Evolutionary conservation across 2,113 vertebrate species (phyloP), one percentile per base, ranked within the genome.

Genomic region (Mormyrus lacerda): DNA sequence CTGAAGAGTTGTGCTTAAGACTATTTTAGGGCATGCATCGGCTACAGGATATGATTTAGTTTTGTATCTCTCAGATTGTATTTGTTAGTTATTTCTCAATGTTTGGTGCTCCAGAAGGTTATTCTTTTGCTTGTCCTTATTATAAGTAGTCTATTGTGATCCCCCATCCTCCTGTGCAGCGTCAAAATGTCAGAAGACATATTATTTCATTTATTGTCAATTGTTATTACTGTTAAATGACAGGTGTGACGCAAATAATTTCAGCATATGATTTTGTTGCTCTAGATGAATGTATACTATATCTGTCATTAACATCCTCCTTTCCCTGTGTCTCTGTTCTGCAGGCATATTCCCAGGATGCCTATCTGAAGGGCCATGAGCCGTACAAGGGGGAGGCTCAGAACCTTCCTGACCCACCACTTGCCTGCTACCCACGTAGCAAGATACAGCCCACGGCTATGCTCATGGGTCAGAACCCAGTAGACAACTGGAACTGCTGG

Each of bases 321-420:
- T 0, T 8, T 0, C 91, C 51, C 90, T 24, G 19, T 24, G 87
- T 19, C 79, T 85, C 7, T 90, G 65, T 85, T 53, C 21, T 39
- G 42, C 91, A 99, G 98, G 97, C 96, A 0, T 99, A 97, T 91
- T 99, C 97, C 69, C 97, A 98, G 93, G 98, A 98, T 10, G 97
- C 97, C 90, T 98, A 97, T 93, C 95, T 98, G 93, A 97, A 95
- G 94, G 97, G 97, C 91, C 97, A 97, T 88, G 93, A 97, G 91
- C 97, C 97, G 0, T 98, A 96, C 92, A 94, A 94, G 0, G 96
- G 97, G 0, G 96, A 95, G 88, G 97, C 96, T 0, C 95, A 95
- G 90, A 95, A 96, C 93, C 96, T 97, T 90, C 97, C 97, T 0
- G 96, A 97, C 58, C 97, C 97, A 0, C 97, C 97, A 0, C 96